Percentiles rank a stretch among this genome's conserved stretches.
These are phyloP conservation scores for Xiphias gladius DNA, from an alignment of 2,113 vertebrate species.

Conservation along the genomic window DNA sequence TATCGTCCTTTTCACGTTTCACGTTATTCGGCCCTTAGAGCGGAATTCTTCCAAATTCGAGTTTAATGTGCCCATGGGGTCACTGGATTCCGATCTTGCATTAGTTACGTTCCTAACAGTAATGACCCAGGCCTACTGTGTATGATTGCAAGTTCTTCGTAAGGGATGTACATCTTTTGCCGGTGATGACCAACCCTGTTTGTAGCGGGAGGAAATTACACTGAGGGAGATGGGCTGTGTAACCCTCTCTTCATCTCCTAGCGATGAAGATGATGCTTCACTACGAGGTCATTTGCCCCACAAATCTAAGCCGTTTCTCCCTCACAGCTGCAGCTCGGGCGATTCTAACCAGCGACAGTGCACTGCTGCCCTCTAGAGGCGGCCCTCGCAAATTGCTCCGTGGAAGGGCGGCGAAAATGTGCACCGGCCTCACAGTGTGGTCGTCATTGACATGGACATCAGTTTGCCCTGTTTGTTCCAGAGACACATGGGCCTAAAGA, in stretches of 20 bases:
- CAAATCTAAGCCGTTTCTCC: conserved; percentile 73
- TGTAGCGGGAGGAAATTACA: not conserved
- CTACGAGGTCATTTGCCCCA: conserved; percentile 80
- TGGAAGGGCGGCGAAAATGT: too few species aligned
- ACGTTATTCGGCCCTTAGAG: not conserved
- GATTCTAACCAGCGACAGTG: not conserved
- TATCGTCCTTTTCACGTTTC: not conserved
- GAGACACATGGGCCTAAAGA: not conserved
- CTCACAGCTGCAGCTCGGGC: conserved; percentile 32
- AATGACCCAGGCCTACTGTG: not conserved
- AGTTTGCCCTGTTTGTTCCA: not conserved
- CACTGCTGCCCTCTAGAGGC: conserved; percentile 66
- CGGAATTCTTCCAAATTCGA: not conserved
- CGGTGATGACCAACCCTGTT: not conserved
- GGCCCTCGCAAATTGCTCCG: not conserved
- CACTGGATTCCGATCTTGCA: conserved; percentile 6
- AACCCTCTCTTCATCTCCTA: conserved; percentile 50
- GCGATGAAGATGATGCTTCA: conserved; percentile 70
- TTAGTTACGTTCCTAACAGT: conserved; percentile 8
- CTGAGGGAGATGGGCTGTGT: conserved; percentile 7
- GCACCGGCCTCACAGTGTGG: too few species aligned
- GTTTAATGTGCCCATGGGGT: not conserved
- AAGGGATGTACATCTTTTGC: not conserved
- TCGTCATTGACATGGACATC: too few species aligned
- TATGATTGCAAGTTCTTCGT: not conserved